A percentile compares a stretch with the other conserved stretches of the same genome.
phyloP scores from a whole-genome alignment of 2,797 vertebrate species.

The Pipistrellus nathusii region DNA sequence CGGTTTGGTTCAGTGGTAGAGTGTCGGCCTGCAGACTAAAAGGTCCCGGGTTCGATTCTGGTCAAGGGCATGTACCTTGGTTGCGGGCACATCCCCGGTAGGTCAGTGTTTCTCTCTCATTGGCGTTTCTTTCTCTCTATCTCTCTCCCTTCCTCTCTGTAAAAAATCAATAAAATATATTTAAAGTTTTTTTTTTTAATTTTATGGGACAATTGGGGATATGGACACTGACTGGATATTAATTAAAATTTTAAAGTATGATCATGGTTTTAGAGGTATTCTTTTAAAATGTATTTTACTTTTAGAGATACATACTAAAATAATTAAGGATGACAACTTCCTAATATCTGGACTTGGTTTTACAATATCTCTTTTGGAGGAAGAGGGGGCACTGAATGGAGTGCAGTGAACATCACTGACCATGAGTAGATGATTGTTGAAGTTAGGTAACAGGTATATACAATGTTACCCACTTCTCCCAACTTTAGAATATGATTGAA shows the following conservation, averaged over 20 bases:
- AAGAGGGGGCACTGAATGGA: not conserved
- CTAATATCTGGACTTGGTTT: constrained; percentile 4
- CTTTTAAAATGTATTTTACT: not conserved
- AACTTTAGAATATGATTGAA: not conserved
- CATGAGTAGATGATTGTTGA: not conserved
- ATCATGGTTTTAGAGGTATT: not conserved
- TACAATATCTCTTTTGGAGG: not conserved
- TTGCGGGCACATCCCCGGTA: too few relatives aligned
- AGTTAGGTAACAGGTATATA: not conserved
- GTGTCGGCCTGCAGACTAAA: too few relatives aligned
- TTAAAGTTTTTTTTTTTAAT: too few relatives aligned
- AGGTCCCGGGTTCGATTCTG: too few relatives aligned
- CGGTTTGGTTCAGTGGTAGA: too few relatives aligned
- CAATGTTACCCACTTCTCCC: not conserved
- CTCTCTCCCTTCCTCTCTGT: too few relatives aligned
- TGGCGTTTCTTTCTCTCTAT: too few relatives aligned
- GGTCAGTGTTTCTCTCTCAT: too few relatives aligned
- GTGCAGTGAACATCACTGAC: not conserved
- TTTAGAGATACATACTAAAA: not conserved
- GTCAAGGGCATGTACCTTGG: too few relatives aligned
- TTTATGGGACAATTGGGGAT: not conserved
- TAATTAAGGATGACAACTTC: not conserved
- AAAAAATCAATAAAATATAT: too few relatives aligned
- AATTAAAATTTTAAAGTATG: not conserved
- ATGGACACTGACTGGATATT: not conserved